These are phyloP conservation scores for Hyles vespertilio DNA, from an alignment of 1,140 invertebrate genomes.

Conservation along the genomic window DNA sequence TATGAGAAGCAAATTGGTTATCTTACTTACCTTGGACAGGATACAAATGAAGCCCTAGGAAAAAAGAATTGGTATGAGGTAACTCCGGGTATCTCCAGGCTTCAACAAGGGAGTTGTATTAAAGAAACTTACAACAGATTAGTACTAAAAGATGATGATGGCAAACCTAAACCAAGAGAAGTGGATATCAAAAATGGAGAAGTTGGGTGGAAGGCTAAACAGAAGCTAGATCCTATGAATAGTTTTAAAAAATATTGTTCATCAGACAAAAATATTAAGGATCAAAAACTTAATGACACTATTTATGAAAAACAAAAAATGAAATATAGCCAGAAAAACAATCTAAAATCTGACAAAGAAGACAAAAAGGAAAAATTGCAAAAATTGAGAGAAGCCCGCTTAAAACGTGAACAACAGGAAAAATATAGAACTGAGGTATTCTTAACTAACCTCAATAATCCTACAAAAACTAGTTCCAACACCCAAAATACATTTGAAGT, in stretches of 20 bases:
- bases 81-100: slow-evolving; percentile 73
- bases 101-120: slow-evolving; percentile 43
- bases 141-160: slow-evolving; percentile 65
- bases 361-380: slow-evolving; percentile 79
- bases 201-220: slow-evolving; percentile 79
- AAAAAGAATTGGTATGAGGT: slow-evolving; percentile 90
- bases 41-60: slow-evolving; percentile 89
- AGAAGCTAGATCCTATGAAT: slow-evolving; percentile 84
- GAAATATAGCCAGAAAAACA: slow-evolving; percentile 35
- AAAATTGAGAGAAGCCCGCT: slow-evolving; percentile 85
- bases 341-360: slow-evolving; percentile 58
- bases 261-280: slow-evolving; percentile 2
- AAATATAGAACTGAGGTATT: slow-evolving; percentile 82
- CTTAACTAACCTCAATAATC: slow-evolving; percentile 80
- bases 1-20: slow-evolving; percentile 99
- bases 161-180: slow-evolving; percentile 52
- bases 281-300: neutral
- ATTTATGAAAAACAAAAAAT: slow-evolving; percentile 1
- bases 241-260: slow-evolving; percentile 76
- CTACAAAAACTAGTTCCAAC: slow-evolving; percentile 38
- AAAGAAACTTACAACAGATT: slow-evolving; percentile 71
- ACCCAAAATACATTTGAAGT: slow-evolving; percentile 44
- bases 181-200: slow-evolving; percentile 74
- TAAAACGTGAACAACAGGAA: slow-evolving; percentile 88
- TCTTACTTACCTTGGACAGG: slow-evolving; percentile 96